Conservation (phyloP, 2,888 invertebrate species). For the Ectemnius cavifrons region DNA sequence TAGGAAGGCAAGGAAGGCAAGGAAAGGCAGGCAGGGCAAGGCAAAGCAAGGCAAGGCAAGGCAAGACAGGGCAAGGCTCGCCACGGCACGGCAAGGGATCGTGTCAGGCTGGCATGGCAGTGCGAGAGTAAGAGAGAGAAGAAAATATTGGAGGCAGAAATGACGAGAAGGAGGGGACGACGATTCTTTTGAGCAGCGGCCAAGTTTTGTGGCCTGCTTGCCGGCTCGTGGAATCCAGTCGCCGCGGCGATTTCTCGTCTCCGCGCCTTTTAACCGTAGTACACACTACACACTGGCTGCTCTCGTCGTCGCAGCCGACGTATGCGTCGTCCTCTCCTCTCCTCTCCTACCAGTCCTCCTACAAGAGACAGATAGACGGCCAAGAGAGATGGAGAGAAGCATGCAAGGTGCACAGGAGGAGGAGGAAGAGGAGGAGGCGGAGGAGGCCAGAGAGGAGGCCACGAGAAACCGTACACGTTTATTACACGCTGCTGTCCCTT, state of each 20-base stretch:
- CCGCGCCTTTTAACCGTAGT: conserved; percentile 58
- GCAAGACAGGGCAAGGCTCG: background rate
- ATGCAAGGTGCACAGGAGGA: conserved; percentile 38
- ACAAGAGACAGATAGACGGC: conserved; percentile 11
- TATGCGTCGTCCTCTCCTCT: conserved; percentile 5
- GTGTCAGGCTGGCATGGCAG: conserved; percentile 4
- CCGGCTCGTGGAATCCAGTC: conserved; percentile 68
- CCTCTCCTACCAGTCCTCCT: background rate
- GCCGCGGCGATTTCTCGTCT: conserved; percentile 67
- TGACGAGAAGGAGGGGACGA: conserved; percentile 41
- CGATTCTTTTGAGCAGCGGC: conserved; percentile 70
- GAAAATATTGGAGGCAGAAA: conserved; percentile 7
- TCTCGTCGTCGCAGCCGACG: conserved; percentile 10
- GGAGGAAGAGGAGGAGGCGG: background rate
- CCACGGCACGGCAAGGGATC: background rate
- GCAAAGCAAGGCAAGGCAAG: background rate
- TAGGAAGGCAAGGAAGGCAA: conserved; percentile 1
- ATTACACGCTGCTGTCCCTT: conserved; percentile 57
- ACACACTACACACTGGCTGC: conserved; percentile 38
- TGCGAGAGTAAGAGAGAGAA: conserved; percentile 26
- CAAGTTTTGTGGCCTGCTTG: conserved; percentile 69
- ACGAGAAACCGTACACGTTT: conserved; percentile 56
- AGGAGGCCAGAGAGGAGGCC: conserved; percentile 21
- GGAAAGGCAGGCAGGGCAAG: background rate
- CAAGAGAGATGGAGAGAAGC: conserved; percentile 13